Evolutionary conservation across 1,140 invertebrate genomes (phyloP).

Genomic region (Cardiocondyla obscurior): DNA sequence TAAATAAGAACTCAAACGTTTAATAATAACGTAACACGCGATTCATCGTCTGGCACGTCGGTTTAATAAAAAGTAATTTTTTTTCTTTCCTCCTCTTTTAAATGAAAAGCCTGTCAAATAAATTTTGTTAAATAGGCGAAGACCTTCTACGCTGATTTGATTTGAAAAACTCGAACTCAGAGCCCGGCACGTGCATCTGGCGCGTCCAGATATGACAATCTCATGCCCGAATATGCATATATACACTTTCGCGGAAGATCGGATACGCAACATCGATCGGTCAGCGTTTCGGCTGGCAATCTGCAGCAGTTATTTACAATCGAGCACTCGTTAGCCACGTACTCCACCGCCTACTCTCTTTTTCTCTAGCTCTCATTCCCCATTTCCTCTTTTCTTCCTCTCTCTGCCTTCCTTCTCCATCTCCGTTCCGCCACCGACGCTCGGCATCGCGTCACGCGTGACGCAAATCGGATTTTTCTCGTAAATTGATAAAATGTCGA

Average conservation of each 20-base stretch:
- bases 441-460: slow-evolving; percentile 59
- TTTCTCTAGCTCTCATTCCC: not conserved
- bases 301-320: slow-evolving; percentile 74
- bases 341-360: slow-evolving; percentile 29
- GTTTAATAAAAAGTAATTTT: not conserved
- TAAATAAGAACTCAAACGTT: not conserved
- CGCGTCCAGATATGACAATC: not conserved
- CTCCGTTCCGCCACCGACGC: slow-evolving; percentile 7
- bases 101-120: not conserved
- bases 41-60: not conserved
- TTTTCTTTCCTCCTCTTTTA: no score
- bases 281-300: slow-evolving; percentile 48
- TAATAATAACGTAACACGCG: not conserved
- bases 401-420: not conserved
- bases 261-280: slow-evolving; percentile 50
- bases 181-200: not conserved
- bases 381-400: not conserved
- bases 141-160: not conserved
- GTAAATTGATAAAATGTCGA: slow-evolving; percentile 76
- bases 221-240: not conserved
- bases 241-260: slow-evolving; percentile 37
- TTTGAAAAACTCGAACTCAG: not conserved
- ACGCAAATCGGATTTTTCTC: slow-evolving; percentile 75
- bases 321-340: slow-evolving; percentile 72
- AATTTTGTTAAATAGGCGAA: not conserved